Evolutionary conservation across 2,797 vertebrate species (phyloP), one percentile per base, ranked within the genome.

Genomic region (Lateolabrax maculatus): DNA sequence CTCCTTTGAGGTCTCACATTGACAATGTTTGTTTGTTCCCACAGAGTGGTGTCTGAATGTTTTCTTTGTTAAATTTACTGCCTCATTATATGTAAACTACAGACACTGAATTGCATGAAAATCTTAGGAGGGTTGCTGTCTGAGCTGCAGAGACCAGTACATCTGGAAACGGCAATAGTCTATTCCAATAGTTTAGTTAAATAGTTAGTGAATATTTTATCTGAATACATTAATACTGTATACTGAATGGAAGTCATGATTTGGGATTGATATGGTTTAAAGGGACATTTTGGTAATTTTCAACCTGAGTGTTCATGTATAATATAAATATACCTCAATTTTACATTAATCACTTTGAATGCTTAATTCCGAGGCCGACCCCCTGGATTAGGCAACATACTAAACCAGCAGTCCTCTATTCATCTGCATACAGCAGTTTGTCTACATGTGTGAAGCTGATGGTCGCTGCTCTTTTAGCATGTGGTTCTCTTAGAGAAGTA

Each of bases 11-110:
- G 51, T 58, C 63, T 79, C 53, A 60, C 58, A 55, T 48, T 80
- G 51, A 77, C 39, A 77, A 48, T n/a, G n/a, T 65, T 64, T 67
- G 37, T 72, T 44, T 69, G 43, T 69, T 75, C 65, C 41, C 48
- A 69, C 71, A 23, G 44, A 71, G 51, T 43, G 53, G 61, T 62
- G 46, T 43, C 57, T 13, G 31, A 62, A 70, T 58, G 43, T 81
- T 87, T 76, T 48, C 55, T 57, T 73, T 55, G 3, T 63, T 74
- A 16, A 57, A 72, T 80, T 51, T 43, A 80, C 78, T 65, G 46
- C 55, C 15, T 37, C 23, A 31, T 66, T 71, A 37, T 51, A 4
- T 25, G 66, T 51, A 16, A 75, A 72, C 11, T 51, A 41, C 58
- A 69, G 57, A 73, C 52, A 60, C 49, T 72, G 37, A 55, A 71